A percentile compares a stretch with the other conserved stretches of the same genome.
Evolutionary conservation across 2,888 invertebrate species (phyloP).

Genomic region (Flexamia atlantica): DNA sequence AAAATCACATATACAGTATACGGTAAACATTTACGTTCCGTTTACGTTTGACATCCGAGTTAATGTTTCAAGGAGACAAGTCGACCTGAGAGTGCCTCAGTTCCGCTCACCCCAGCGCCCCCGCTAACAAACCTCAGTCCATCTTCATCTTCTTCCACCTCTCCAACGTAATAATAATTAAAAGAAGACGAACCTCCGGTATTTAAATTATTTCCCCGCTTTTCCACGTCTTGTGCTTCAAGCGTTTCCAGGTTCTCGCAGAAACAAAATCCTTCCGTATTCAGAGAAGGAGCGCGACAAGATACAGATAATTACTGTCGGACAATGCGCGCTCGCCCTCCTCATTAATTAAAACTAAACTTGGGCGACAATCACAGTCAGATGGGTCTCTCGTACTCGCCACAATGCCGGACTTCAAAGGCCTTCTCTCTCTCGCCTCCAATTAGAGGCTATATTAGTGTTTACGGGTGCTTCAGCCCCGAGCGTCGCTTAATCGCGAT

Average conservation of each 20-base stretch:
- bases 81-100: no score
- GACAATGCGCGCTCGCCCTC: slow-evolving; percentile 10
- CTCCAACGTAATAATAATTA: slow-evolving; percentile 5
- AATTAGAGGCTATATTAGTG: slow-evolving; percentile 58
- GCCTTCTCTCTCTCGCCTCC: slow-evolving; percentile 50
- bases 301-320: slow-evolving; percentile 52
- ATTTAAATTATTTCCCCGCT: slow-evolving; percentile 3
- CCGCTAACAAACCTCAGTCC: not conserved
- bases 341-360: slow-evolving; percentile 53
- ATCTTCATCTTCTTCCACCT: not conserved
- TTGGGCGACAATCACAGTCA: slow-evolving; percentile 40
- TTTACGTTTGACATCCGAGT: no score
- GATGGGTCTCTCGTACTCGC: not conserved
- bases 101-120: not conserved
- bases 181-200: not conserved
- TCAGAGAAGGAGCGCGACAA: slow-evolving; percentile 33
- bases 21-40: no score
- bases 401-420: slow-evolving; percentile 60
- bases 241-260: not conserved
- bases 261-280: not conserved
- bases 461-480: slow-evolving; percentile 12
- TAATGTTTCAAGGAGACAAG: no score
- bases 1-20: no score
- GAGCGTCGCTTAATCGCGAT: not conserved
- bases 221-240: not conserved